These are phyloP conservation scores for Drosophila greeni DNA, from an alignment of 2,888 invertebrate genomes.

Conservation along the genomic window DNA sequence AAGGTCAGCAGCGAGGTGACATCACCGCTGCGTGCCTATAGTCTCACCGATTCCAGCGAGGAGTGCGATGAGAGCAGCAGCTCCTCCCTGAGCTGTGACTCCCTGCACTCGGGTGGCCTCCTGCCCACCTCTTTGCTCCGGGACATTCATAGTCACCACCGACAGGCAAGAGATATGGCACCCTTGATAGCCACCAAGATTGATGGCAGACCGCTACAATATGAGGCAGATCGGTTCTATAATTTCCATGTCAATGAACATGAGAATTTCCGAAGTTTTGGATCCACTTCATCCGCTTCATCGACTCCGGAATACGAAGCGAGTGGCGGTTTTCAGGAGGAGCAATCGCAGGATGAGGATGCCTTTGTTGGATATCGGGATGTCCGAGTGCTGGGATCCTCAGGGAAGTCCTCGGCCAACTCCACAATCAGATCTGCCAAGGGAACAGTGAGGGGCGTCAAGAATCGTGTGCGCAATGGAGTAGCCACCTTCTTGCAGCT, in stretches of 20 bases:
- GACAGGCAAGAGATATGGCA: constrained; percentile 76
- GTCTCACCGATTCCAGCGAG: constrained; percentile 83
- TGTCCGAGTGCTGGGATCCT: constrained; percentile 80
- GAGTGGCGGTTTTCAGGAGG: constrained; percentile 3
- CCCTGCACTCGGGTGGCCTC: constrained; percentile 83
- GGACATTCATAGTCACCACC: constrained; percentile 81
- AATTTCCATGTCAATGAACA: constrained; percentile 89
- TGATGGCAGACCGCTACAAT: constrained; percentile 77
- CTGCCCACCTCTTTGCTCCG: constrained; percentile 83
- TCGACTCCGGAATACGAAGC: constrained; percentile 30
- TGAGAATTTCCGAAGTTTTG: constrained; percentile 71
- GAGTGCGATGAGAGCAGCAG: constrained; percentile 81
- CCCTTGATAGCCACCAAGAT: constrained; percentile 53
- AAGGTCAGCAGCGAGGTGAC: constrained; percentile 56
- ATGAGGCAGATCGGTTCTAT: constrained; percentile 88
- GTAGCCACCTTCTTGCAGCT: constrained; percentile 96
- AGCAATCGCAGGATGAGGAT: constrained; percentile 81
- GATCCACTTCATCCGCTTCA: constrained; percentile 21
- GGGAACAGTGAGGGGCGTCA: constrained; percentile 95
- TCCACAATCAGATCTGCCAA: constrained; percentile 93
- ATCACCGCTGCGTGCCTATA: constrained; percentile 78
- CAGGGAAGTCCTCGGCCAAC: constrained; percentile 78
- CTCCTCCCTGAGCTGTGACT: constrained; percentile 90
- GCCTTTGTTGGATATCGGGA: constrained; percentile 90
- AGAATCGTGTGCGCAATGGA: constrained; percentile 95